Evolutionary conservation across 1,140 invertebrate species (phyloP).

Genomic region (Drosophila jambulina): DNA sequence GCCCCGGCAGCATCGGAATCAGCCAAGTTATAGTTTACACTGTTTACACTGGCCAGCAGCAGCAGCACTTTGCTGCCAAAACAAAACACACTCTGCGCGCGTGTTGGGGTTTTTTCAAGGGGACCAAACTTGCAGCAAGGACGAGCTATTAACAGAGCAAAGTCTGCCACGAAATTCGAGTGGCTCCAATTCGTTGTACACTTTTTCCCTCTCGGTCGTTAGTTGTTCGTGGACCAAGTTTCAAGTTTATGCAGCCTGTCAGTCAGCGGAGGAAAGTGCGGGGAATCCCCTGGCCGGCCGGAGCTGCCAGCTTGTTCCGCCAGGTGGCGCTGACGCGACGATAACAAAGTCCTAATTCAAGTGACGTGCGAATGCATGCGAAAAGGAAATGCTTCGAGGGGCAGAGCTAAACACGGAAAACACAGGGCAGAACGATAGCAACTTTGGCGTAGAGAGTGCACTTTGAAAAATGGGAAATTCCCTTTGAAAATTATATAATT

Average conservation of each 20-base stretch:
- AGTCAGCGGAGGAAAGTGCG: constrained; percentile 6
- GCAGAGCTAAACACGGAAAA: constrained; percentile 23
- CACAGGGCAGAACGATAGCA: constrained; percentile 1
- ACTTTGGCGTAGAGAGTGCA: constrained; percentile 20
- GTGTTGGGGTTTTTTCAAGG: constrained; percentile 3
- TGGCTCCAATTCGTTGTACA: constrained; percentile 57
- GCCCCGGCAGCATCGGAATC: constrained; percentile 17
- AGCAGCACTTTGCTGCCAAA: constrained; percentile 77
- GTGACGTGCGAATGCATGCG: constrained; percentile 59
- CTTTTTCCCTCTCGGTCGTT: constrained; percentile 18
- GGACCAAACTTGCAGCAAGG: constrained; percentile 51
- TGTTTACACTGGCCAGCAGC: constrained; percentile 65
- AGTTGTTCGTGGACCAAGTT: constrained; percentile 62
- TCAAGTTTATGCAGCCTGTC: constrained; percentile 62
- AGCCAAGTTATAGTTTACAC: constrained; percentile 79
- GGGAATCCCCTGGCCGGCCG: constrained; percentile 11
- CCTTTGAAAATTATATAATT: not conserved
- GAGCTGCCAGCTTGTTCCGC: constrained; percentile 61
- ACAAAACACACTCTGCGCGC: constrained; percentile 68
- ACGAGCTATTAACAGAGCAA: constrained; percentile 75
- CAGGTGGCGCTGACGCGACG: constrained; percentile 69
- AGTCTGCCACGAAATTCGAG: constrained; percentile 75
- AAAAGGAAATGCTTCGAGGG: constrained; percentile 24
- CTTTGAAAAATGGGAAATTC: not conserved
- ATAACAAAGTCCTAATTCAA: constrained; percentile 71